Percentiles rank a stretch among this genome's conserved stretches.
Conservation (phyloP, 2,888 invertebrate genomes). For the Heliconius cydno region DNA sequence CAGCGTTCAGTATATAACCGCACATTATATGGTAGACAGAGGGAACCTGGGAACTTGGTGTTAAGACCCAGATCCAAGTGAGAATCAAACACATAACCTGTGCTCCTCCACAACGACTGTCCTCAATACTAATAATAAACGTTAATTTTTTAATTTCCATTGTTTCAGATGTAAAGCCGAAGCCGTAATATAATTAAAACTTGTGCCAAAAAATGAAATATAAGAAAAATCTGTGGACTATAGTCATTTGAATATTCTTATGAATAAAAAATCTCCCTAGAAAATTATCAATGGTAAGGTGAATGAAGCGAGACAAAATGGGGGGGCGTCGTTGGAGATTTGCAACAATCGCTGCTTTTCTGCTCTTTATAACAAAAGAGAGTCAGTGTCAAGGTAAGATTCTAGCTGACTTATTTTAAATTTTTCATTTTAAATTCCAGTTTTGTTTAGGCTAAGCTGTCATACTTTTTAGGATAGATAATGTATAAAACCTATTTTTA, state of each 20-base stretch:
- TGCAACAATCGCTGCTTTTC: conserved; percentile 73
- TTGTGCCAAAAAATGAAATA: conserved; percentile 48
- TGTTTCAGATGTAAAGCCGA: conserved; percentile 74
- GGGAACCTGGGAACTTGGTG: too few relatives aligned
- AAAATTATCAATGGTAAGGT: conserved; percentile 71
- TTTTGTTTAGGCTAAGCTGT: not conserved
- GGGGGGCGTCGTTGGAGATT: conserved; percentile 78
- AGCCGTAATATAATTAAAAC: conserved; percentile 60
- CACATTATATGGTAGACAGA: too few relatives aligned
- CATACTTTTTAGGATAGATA: not conserved
- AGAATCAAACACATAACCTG: too few relatives aligned
- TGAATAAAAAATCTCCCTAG: conserved; percentile 39
- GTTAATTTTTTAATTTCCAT: conserved; percentile 46
- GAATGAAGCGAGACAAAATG: conserved; percentile 71
- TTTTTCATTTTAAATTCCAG: not conserved
- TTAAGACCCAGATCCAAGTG: too few relatives aligned
- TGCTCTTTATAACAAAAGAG: conserved; percentile 73
- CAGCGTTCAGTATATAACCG: too few relatives aligned
- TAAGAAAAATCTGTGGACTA: conserved; percentile 36
- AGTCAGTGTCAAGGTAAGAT: conserved; percentile 76
- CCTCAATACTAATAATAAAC: not conserved
- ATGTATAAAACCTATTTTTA: too few relatives aligned
- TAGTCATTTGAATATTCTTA: conserved; percentile 35
- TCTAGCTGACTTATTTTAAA: not conserved
- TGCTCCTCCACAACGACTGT: too few relatives aligned